Evolutionary conservation across 2,797 vertebrate genomes (phyloP).

Genomic region (Discoglossus pictus): DNA sequence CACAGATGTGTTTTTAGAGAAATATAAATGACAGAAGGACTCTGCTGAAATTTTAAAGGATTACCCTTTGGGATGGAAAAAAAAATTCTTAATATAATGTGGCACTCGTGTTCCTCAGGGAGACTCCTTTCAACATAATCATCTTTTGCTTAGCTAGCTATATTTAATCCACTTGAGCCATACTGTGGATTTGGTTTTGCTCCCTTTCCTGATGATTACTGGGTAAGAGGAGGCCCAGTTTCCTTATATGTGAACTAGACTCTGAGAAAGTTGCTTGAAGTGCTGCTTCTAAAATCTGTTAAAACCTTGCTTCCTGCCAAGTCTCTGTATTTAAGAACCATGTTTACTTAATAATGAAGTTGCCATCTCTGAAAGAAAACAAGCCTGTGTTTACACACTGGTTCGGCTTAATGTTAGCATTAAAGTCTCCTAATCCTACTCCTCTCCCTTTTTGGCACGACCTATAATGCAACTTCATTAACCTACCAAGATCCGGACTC

Average conservation of each 20-base stretch:
- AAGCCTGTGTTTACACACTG: constrained; percentile 23
- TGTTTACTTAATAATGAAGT: constrained; percentile 33
- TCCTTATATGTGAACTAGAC: neutral
- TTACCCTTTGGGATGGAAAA: no score
- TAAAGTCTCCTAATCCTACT: constrained; percentile 4
- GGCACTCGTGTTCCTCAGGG: no score
- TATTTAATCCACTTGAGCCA: constrained; percentile 9
- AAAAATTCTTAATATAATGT: no score
- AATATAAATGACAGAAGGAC: no score
- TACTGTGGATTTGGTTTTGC: neutral
- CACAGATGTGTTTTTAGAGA: no score
- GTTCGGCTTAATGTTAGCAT: constrained; percentile 24
- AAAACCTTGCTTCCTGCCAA: constrained; percentile 27
- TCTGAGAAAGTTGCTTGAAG: constrained; percentile 2
- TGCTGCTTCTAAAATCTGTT: constrained; percentile 8
- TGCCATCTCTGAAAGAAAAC: constrained; percentile 26
- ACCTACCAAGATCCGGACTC: constrained; percentile 16
- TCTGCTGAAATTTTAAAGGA: no score
- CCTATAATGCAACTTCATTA: constrained; percentile 3
- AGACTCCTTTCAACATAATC: no score
- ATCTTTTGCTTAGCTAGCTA: neutral
- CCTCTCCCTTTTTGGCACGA: neutral
- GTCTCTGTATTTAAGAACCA: constrained; percentile 14
- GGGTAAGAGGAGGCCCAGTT: neutral
- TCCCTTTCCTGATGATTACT: neutral